These are phyloP conservation scores for Haemorhous mexicanus DNA, from an alignment of 2,113 vertebrate genomes.

Conservation along the genomic window DNA sequence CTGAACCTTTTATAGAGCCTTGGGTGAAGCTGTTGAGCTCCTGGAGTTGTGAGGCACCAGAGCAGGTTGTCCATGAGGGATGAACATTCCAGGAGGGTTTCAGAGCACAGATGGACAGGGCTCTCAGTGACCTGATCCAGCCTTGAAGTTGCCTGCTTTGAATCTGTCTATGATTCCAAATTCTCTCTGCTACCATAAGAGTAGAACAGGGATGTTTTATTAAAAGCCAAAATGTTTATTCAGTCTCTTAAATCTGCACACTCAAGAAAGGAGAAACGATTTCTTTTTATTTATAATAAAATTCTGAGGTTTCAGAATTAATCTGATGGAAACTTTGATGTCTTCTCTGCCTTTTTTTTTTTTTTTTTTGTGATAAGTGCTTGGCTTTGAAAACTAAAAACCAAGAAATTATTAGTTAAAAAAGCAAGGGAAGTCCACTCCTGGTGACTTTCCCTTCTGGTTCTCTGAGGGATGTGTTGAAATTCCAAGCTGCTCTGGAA, in stretches of 20 bases:
- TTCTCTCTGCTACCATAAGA: not conserved
- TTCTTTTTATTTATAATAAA: slow-evolving; percentile 24
- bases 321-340: not conserved
- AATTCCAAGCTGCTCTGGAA: not conserved
- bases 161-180: not conserved
- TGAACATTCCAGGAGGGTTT: not conserved
- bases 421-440: not conserved
- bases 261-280: not conserved
- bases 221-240: slow-evolving; percentile 11
- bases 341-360: not conserved
- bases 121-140: not conserved
- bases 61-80: not conserved
- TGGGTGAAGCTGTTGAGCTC: not conserved
- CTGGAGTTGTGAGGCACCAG: not conserved
- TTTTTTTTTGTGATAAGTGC: not conserved
- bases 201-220: not conserved
- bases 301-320: not conserved
- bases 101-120: not conserved
- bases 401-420: not conserved
- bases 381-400: not conserved
- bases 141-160: not conserved
- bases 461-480: not conserved
- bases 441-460: not conserved
- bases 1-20: not conserved
- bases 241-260: not conserved